Evolutionary conservation across 2,797 vertebrate genomes (phyloP).

Genomic region (Mastacembelus armatus): DNA sequence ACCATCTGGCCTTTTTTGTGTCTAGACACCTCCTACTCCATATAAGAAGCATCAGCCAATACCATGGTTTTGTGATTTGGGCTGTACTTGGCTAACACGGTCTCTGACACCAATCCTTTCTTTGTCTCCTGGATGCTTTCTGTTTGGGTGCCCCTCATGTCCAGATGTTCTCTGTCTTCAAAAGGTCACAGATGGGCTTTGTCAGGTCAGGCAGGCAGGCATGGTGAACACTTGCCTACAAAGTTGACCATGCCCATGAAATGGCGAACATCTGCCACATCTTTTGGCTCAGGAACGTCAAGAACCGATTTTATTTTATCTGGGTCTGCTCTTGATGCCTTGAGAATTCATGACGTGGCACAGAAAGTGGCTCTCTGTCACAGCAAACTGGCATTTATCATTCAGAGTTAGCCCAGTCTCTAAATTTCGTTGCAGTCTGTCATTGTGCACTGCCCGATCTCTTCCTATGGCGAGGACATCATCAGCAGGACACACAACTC

Average conservation of each 20-base stretch:
- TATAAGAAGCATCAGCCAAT: slow-evolving; percentile 23
- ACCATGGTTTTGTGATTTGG: slow-evolving; percentile 10
- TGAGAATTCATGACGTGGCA: slow-evolving; percentile 10
- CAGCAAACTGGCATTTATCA: slow-evolving; percentile 35
- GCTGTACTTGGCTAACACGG: slow-evolving; percentile 19
- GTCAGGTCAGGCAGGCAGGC: not conserved
- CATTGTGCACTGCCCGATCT: slow-evolving; percentile 2
- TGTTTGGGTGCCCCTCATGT: slow-evolving; percentile 3
- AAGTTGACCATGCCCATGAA: slow-evolving; percentile 25
- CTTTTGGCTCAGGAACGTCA: slow-evolving; percentile 21
- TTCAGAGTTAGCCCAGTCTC: slow-evolving; percentile 29
- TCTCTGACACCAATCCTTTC: slow-evolving; percentile 17
- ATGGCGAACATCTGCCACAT: not conserved
- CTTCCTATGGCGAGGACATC: slow-evolving; percentile 15
- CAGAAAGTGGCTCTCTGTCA: slow-evolving; percentile 11
- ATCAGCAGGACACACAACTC: slow-evolving; percentile 29
- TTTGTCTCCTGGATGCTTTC: not conserved
- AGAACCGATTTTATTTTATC: slow-evolving; percentile 24
- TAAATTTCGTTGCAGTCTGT: slow-evolving; percentile 3
- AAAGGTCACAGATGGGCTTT: slow-evolving; percentile 2
- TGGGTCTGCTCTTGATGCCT: slow-evolving; percentile 11
- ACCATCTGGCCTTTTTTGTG: slow-evolving; percentile 12
- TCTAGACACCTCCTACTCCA: slow-evolving; percentile 13
- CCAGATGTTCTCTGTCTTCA: slow-evolving; percentile 3
- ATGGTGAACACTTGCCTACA: slow-evolving; percentile 17